Conservation (phyloP, 2,113 vertebrate species). For the Notiomystis cincta region DNA sequence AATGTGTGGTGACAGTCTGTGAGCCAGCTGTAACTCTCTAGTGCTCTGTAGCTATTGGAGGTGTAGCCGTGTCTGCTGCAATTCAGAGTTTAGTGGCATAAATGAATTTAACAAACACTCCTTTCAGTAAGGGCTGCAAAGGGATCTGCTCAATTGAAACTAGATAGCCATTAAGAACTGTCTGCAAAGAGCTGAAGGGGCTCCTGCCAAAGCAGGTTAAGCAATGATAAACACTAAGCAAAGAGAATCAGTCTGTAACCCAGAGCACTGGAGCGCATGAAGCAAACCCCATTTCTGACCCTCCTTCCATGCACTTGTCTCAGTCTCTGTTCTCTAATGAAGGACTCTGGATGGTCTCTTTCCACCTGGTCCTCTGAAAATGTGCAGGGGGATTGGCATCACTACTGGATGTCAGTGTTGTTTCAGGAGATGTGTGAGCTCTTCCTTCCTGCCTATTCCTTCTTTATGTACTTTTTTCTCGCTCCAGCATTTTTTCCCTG, state of each 20-base stretch:
- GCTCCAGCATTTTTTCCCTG: background rate
- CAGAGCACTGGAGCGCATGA: rapidly evolving
- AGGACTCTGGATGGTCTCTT: background rate
- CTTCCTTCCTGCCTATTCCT: background rate
- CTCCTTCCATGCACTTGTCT: rapidly evolving
- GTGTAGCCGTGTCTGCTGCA: background rate
- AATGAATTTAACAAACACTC: background rate
- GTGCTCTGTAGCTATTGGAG: background rate
- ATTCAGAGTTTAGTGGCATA: background rate
- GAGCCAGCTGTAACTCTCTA: background rate
- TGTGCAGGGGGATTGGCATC: background rate
- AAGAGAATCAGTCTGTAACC: background rate
- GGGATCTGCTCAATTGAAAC: background rate
- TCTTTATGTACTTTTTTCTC: background rate
- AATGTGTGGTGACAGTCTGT: background rate
- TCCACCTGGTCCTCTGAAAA: background rate
- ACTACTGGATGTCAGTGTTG: rapidly evolving
- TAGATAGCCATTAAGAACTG: background rate
- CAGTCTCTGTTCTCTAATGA: background rate
- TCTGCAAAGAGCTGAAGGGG: background rate
- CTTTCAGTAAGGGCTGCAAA: background rate
- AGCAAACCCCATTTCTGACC: background rate
- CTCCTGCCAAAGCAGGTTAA: background rate
- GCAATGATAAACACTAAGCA: background rate
- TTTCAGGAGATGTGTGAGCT: background rate